Evolutionary conservation across 2,113 vertebrate species (phyloP).

Genomic region (Hydrolagus affinis): DNA sequence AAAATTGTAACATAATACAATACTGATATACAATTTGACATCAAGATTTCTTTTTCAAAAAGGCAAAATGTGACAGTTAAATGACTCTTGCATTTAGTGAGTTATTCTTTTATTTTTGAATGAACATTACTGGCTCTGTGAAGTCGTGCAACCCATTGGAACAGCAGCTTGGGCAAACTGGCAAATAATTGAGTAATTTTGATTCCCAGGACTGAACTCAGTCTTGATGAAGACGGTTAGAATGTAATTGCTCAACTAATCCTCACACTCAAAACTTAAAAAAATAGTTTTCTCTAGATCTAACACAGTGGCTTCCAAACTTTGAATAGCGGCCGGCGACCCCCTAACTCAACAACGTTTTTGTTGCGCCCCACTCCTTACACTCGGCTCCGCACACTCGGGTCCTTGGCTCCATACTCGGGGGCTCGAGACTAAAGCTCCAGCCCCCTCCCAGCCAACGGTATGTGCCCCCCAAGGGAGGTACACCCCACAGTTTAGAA

Average conservation of each 20-base stretch:
- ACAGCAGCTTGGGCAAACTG: not conserved
- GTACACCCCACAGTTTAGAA: too few species aligned
- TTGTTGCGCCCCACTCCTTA: too few species aligned
- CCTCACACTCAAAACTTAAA: not conserved
- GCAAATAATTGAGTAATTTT: slow-evolving; percentile 7
- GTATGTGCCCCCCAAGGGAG: too few species aligned
- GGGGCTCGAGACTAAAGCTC: too few species aligned
- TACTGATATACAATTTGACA: not conserved
- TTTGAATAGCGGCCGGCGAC: too few species aligned
- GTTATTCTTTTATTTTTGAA: too few species aligned
- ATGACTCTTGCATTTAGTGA: not conserved
- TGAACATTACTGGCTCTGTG: not conserved
- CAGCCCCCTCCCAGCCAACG: too few species aligned
- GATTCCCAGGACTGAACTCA: not conserved
- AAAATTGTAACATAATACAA: not conserved
- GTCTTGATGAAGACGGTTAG: not conserved
- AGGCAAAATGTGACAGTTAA: not conserved
- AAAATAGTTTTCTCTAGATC: not conserved
- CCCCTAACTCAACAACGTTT: too few species aligned
- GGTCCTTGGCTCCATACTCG: too few species aligned
- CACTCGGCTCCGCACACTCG: too few species aligned
- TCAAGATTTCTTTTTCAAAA: not conserved
- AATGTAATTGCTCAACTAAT: not conserved
- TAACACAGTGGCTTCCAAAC: too few species aligned
- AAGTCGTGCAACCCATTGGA: not conserved